Percentiles rank a stretch among this genome's conserved stretches.
Evolutionary conservation across 2,888 invertebrate genomes (phyloP).

Genomic region (Tetrapedia diversipes): DNA sequence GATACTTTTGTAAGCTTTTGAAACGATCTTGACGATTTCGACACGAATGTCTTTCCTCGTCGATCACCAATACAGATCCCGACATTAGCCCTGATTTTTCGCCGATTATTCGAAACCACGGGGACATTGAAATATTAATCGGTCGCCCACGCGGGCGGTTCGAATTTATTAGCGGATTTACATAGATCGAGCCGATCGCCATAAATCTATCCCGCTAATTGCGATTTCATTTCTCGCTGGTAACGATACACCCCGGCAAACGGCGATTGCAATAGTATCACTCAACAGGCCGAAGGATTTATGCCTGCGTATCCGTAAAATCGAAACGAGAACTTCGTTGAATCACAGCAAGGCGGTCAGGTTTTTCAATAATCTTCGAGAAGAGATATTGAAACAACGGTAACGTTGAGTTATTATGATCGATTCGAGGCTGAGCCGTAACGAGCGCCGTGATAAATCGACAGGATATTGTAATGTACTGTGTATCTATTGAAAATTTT

Average conservation of each 20-base stretch:
- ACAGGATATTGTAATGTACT: conserved; percentile 1
- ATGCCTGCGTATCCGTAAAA: conserved; percentile 14
- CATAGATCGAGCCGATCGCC: conserved; percentile 21
- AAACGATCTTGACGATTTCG: background rate
- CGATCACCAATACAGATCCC: background rate
- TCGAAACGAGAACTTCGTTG: conserved; percentile 11
- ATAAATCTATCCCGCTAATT: conserved; percentile 26
- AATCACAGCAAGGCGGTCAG: background rate
- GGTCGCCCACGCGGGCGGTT: background rate
- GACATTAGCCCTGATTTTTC: background rate
- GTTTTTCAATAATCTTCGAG: background rate
- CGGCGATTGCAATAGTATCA: conserved; percentile 15
- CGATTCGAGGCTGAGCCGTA: background rate
- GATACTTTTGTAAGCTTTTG: no score
- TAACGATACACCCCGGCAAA: background rate
- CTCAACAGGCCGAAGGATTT: conserved; percentile 14
- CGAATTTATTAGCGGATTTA: conserved; percentile 31
- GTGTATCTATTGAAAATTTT: background rate
- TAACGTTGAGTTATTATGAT: conserved; percentile 17
- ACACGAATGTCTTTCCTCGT: background rate
- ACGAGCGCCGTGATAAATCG: conserved; percentile 7
- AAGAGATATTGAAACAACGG: conserved; percentile 10
- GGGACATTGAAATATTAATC: conserved; percentile 16
- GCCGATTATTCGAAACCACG: background rate
- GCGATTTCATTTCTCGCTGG: conserved; percentile 18